phyloP scores from a whole-genome alignment of 2,113 vertebrate genomes.

The Amphiprion percula region DNA sequence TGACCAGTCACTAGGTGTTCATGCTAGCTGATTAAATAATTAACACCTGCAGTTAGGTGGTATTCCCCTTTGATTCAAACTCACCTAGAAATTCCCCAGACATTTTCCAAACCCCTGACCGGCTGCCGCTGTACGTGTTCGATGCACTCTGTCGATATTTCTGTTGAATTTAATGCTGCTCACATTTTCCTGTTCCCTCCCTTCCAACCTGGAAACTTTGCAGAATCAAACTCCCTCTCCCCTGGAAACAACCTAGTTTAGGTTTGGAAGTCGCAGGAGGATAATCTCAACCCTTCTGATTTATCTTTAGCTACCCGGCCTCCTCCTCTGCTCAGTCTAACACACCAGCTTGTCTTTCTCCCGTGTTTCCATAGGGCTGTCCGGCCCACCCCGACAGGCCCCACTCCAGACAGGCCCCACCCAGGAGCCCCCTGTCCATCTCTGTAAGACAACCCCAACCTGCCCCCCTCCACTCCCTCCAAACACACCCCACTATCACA shows the following conservation, averaged over 20 bases:
- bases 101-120: not conserved
- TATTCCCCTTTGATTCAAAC: conserved; percentile 10
- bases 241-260: not conserved
- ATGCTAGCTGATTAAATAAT: not conserved
- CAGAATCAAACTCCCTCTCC: not conserved
- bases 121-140: conserved; percentile 57
- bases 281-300: not conserved
- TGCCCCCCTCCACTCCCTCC: not conserved
- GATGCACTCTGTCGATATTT: conserved; percentile 51
- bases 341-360: conserved; percentile 76
- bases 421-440: conserved; percentile 85
- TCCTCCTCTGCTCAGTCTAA: conserved; percentile 62
- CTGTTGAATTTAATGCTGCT: conserved; percentile 51
- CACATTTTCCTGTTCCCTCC: conserved; percentile 40
- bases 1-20: not conserved
- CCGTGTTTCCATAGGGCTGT: conserved; percentile 84
- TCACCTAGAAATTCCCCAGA: not conserved
- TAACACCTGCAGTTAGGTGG: not conserved
- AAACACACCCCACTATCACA: conserved; percentile 14
- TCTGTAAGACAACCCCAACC: conserved; percentile 83
- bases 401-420: conserved; percentile 84
- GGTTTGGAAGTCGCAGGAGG: conserved; percentile 21
- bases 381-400: conserved; percentile 84
- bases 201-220: conserved; percentile 7
- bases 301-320: not conserved